Base-by-base conservation (phyloP, 2,888 invertebrate species). In the Napeogenes inachia region DNA sequence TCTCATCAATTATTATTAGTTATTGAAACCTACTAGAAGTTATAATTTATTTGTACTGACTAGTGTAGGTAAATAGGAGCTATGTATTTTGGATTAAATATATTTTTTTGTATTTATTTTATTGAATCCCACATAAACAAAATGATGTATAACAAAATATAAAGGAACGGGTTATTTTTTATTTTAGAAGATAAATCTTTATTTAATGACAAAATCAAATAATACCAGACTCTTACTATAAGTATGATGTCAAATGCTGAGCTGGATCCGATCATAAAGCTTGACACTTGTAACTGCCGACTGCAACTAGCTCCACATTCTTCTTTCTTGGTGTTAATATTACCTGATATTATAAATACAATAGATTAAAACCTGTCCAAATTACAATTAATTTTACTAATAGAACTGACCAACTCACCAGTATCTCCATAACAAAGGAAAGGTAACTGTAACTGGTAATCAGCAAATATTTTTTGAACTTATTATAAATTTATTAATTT, bases 171-270 rank as follows among this genome's bases (percentile, higher is more conserved):
- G 79, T 65, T 62, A 50, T 64, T 69, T 59, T 64, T 62, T 67
- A 68, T 73, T 69, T 73, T 70, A 59, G 63, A 68, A 68, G 70
- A 69, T 64, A 50, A 30, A 72, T 78, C 73, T 84, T 84, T 78
- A 74, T 78, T 84, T 82, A 81, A 82, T 85, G 79, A 87, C 87
- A 87, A 80, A 87, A 82, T 83, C 84, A 82, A 85, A 82, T 87
- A 89, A 83, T 88, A 89, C 90, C 88, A 79, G 81, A 73, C 68
- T 85, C 89, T 90, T 90, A 90, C 89, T 89, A 88, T 89, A 86
- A 87, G 71, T 76, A 71, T 77, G 87, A 68, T 75, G 85, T 46
- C 54, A 64, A 66, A 60, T 57, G 69, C 59, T 56, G 66, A 57
- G 42, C 45, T 35, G 63, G 61, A 62, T 54, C 54, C 59, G 12